Conservation (phyloP, 2,113 vertebrate genomes). For the Lasiurus cinereus region DNA sequence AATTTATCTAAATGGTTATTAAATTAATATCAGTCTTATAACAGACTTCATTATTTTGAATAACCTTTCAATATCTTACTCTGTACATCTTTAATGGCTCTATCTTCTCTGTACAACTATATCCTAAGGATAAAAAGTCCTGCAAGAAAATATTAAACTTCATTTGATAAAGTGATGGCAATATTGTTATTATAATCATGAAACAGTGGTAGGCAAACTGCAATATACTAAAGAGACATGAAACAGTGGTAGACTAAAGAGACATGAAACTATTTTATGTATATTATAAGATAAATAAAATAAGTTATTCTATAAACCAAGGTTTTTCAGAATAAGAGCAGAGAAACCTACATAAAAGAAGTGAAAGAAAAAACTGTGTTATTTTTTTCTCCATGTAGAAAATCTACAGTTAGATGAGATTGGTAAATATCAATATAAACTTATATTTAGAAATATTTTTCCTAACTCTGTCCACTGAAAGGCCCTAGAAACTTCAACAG, state of each 20-base stretch:
- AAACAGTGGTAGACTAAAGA: too few species aligned
- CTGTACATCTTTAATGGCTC: neutral
- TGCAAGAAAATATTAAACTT: neutral
- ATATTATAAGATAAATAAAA: slow-evolving; percentile 7
- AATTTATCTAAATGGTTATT: neutral
- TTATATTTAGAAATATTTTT: neutral
- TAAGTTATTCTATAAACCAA: neutral
- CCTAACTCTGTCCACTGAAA: neutral
- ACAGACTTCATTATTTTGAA: neutral
- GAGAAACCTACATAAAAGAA: neutral
- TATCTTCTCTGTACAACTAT: neutral
- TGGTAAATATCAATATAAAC: neutral
- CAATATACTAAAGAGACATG: too few species aligned
- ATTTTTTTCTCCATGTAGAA: neutral
- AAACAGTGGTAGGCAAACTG: neutral
- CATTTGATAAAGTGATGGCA: neutral
- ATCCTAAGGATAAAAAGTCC: neutral
- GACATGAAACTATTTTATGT: neutral
- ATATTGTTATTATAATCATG: neutral
- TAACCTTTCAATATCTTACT: neutral
- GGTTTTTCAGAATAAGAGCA: slow-evolving; percentile 7
- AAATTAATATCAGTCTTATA: neutral
- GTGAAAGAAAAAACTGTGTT: neutral
- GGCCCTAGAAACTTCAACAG: neutral
- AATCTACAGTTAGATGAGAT: neutral